Evolutionary conservation across 2,888 invertebrate genomes (phyloP), one percentile per base, ranked within the genome.

Genomic region (Spilarctia lutea): DNA sequence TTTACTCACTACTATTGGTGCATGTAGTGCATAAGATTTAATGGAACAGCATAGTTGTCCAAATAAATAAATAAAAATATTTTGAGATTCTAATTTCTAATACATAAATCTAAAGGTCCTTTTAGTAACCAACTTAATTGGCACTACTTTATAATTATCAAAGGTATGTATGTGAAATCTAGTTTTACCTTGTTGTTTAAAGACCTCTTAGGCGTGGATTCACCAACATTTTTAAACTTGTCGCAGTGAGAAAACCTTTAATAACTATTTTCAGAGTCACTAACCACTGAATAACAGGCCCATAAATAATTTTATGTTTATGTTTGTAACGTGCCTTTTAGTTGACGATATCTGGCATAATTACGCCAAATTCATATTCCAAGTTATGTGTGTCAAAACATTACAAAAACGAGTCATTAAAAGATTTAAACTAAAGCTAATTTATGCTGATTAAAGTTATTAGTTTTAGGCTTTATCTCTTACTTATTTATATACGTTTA

Each of bases 341-440:
- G 68, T 68, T 68, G 68, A 48, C 30, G 68, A 68, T 11, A 13
- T 7, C 68, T 68, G 68, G 20, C n/a, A 24, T 30, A 30, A 30
- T 3, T 68, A 68, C 27, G 68, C 20, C 13, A 48, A 18, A 30
- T 45, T 48, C 30, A 45, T 68, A 2, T 20, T 30, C 45, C 1
- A 30, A 45, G 30, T 68, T 48, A 68, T 68, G 11, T 68, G 48
- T 48, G 68, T 45, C 45, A 68, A 20, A 48, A 24, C 30, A 45
- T 68, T 27, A 45, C 45, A 45, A 11, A 1, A 42, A 45, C 16
- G 16, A 45, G 18, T 27, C 30, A 68, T 68, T 48, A 30, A 11
- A 20, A 48, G 30, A 68, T 48, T 48, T 68, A 24, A 24, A 24
- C 33, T 16, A 48, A 68, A 24, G 11, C 30, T 20, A 11, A 33